Conservation (phyloP, 2,797 vertebrate species). For the Lacerta bilineata region DNA sequence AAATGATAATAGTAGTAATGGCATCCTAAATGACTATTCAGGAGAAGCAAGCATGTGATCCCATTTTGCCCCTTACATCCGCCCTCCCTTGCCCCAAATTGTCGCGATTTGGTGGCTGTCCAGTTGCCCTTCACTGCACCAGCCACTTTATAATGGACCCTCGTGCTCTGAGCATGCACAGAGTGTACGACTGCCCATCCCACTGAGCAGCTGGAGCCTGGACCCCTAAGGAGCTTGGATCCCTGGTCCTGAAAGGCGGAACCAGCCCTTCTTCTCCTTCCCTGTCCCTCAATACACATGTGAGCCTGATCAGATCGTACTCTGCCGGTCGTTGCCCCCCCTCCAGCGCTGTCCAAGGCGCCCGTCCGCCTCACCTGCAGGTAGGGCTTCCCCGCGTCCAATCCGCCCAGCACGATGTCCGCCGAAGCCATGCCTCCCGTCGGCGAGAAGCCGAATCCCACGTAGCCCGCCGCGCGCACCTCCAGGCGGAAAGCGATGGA, state of each 20-base stretch:
- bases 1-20: background rate
- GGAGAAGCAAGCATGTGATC: background rate
- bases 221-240: too few relatives aligned
- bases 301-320: background rate
- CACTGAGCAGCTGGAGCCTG: background rate
- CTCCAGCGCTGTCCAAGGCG: background rate
- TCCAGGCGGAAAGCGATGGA: constrained; percentile 83
- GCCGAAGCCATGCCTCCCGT: constrained; percentile 86
- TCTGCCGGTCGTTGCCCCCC: background rate
- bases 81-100: too few relatives aligned
- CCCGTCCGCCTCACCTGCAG: constrained; percentile 81
- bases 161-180: background rate
- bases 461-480: constrained; percentile 86
- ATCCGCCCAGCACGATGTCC: constrained; percentile 87
- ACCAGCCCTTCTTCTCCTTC: background rate
- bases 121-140: background rate
- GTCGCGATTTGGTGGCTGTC: background rate
- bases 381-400: constrained; percentile 85
- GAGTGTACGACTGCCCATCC: background rate
- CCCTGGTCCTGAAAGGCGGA: background rate
- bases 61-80: too few relatives aligned
- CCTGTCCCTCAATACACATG: background rate
- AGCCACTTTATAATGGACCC: background rate
- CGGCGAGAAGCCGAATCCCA: constrained; percentile 89
- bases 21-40: background rate